phyloP scores from a whole-genome alignment of 2,113 vertebrate genomes.

The Gopherus evgoodei region DNA sequence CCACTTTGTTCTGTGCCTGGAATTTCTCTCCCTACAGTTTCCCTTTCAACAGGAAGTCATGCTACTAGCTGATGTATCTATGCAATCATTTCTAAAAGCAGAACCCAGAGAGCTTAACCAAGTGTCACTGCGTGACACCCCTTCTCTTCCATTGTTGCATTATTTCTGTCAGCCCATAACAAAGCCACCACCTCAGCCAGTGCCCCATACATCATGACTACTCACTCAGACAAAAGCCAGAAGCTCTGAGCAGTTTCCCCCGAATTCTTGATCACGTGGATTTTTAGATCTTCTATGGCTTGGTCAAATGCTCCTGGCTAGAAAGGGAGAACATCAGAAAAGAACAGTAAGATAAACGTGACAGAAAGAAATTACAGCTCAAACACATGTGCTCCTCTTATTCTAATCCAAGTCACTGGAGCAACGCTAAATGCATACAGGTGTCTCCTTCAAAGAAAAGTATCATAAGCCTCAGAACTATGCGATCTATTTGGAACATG shows the following conservation, averaged over 20 bases:
- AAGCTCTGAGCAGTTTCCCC: conserved; percentile 77
- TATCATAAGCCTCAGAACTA: neutral
- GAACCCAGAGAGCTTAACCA: neutral
- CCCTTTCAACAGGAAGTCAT: conserved; percentile 6
- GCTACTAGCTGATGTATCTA: conserved; percentile 22
- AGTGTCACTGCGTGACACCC: neutral
- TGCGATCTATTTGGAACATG: neutral
- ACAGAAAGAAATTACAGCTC: neutral
- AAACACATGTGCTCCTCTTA: neutral
- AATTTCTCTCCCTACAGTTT: conserved; percentile 29
- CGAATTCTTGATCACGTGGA: conserved; percentile 62
- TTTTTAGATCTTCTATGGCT: conserved; percentile 80
- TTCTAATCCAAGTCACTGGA: neutral
- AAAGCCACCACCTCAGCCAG: neutral
- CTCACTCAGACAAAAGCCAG: conserved; percentile 87
- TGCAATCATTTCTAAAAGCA: conserved; percentile 10
- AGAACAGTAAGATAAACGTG: neutral
- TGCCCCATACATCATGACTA: neutral
- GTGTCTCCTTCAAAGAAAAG: neutral
- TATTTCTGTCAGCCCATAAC: neutral
- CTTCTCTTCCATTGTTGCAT: neutral
- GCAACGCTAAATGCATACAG: neutral
- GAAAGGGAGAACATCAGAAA: neutral
- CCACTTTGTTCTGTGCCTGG: neutral
- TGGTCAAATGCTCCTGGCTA: conserved; percentile 85